Conservation (phyloP, 2,888 invertebrate genomes). For the Napeogenes inachia region DNA sequence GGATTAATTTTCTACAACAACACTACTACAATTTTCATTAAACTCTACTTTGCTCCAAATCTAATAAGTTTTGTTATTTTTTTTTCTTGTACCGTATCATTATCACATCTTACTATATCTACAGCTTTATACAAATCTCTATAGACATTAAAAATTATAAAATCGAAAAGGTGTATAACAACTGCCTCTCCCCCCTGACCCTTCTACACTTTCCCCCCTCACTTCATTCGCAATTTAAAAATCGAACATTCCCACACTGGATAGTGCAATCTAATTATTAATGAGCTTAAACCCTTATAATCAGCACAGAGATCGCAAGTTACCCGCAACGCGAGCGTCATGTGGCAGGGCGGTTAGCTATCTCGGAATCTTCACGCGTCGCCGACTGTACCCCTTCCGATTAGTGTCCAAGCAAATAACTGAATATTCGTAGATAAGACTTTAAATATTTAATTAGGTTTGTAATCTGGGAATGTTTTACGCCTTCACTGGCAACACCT, state of each 20-base stretch:
- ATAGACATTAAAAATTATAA: background rate
- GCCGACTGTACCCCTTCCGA: conserved; percentile 39
- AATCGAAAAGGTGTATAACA: background rate
- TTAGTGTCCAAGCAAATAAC: conserved; percentile 31
- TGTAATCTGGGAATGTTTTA: conserved; percentile 14
- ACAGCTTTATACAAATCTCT: too few relatives aligned
- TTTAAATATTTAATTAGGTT: conserved; percentile 22
- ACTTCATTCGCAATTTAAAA: background rate
- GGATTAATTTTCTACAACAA: too few relatives aligned
- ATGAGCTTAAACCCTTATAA: conserved; percentile 25
- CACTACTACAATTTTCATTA: too few relatives aligned
- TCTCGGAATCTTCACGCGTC: conserved; percentile 66
- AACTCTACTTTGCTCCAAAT: too few relatives aligned
- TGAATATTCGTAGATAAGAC: conserved; percentile 21
- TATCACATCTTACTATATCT: too few relatives aligned
- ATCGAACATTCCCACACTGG: conserved; percentile 10
- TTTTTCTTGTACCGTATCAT: too few relatives aligned
- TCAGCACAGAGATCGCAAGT: conserved; percentile 29
- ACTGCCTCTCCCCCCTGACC: background rate
- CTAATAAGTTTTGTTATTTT: too few relatives aligned
- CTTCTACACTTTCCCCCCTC: background rate
- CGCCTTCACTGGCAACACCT: conserved; percentile 2
- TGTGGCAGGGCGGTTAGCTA: conserved; percentile 63
- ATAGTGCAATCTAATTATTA: conserved; percentile 17
- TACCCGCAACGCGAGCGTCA: conserved; percentile 42